Conservation (phyloP, 2,888 invertebrate genomes). For the Microplitis deprimator region DNA sequence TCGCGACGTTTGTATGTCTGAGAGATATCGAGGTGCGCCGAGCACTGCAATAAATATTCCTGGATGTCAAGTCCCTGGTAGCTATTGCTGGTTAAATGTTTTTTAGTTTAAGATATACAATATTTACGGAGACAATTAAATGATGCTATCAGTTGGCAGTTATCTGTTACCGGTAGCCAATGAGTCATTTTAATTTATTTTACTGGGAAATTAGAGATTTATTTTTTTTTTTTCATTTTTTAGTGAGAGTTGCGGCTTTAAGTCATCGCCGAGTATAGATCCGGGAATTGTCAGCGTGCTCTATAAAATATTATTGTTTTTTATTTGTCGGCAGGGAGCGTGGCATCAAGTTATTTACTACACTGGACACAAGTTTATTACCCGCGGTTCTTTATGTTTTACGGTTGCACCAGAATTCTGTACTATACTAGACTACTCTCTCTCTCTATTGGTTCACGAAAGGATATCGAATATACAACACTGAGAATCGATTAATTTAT, state of each 20-base stretch:
- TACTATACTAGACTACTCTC: not conserved
- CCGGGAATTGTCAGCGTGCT: slow-evolving; percentile 51
- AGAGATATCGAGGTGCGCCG: slow-evolving; percentile 26
- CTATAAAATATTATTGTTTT: slow-evolving; percentile 47
- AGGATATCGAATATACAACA: not conserved
- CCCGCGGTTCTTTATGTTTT: slow-evolving; percentile 58
- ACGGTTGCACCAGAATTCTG: slow-evolving; percentile 15
- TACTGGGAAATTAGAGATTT: slow-evolving; percentile 29
- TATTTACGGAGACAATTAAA: slow-evolving; percentile 1
- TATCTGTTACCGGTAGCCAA: not conserved
- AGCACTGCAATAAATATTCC: slow-evolving; percentile 17
- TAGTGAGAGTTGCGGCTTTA: too few relatives aligned
- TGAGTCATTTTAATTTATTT: not conserved
- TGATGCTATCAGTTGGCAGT: not conserved
- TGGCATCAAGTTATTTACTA: slow-evolving; percentile 60
- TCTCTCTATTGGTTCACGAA: not conserved
- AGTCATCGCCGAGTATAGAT: slow-evolving; percentile 34
- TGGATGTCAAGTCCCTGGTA: not conserved
- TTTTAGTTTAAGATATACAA: not conserved
- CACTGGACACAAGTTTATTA: slow-evolving; percentile 65
- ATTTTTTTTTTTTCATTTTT: slow-evolving; percentile 46
- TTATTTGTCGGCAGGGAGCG: slow-evolving; percentile 47
- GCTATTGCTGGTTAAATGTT: not conserved
- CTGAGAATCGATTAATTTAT: not conserved
- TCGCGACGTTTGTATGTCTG: slow-evolving; percentile 36